phyloP scores from a whole-genome alignment of 2,797 vertebrate species.

The Sciurus vulgaris region DNA sequence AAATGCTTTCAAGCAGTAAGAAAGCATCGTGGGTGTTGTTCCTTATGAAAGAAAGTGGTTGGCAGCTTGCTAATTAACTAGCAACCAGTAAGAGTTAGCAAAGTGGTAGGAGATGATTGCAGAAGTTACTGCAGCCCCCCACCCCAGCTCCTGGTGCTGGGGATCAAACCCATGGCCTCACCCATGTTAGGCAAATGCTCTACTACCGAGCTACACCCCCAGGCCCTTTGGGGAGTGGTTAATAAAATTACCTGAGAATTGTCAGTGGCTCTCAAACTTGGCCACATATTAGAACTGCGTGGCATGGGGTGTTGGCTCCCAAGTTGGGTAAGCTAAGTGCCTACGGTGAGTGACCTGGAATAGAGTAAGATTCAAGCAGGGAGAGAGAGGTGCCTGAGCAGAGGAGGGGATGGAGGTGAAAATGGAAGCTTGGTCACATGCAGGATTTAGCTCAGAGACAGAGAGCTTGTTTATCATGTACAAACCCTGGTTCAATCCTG shows the following conservation, averaged over 20 bases:
- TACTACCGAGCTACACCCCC: background rate
- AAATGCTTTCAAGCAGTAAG: constrained; percentile 12
- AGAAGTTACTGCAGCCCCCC: background rate
- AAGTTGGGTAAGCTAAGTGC: background rate
- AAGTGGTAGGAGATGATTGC: background rate
- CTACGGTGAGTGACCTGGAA: background rate
- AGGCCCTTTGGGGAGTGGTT: background rate
- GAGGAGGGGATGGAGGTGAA: background rate
- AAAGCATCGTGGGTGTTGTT: background rate
- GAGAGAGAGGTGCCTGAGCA: background rate
- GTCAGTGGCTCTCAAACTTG: background rate
- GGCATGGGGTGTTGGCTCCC: background rate
- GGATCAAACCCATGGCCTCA: background rate
- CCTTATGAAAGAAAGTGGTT: background rate
- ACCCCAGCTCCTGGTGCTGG: background rate
- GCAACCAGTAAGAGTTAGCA: background rate
- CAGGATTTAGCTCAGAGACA: background rate
- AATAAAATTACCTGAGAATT: constrained; percentile 13
- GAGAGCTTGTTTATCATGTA: background rate
- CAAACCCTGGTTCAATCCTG: background rate
- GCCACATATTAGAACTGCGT: background rate
- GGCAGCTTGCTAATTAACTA: constrained; percentile 7
- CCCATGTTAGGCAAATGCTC: background rate
- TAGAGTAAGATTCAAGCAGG: background rate
- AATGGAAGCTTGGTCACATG: background rate